Evolutionary conservation across 2,113 vertebrate genomes (phyloP).

Genomic region (Sebastes schlegelii): DNA sequence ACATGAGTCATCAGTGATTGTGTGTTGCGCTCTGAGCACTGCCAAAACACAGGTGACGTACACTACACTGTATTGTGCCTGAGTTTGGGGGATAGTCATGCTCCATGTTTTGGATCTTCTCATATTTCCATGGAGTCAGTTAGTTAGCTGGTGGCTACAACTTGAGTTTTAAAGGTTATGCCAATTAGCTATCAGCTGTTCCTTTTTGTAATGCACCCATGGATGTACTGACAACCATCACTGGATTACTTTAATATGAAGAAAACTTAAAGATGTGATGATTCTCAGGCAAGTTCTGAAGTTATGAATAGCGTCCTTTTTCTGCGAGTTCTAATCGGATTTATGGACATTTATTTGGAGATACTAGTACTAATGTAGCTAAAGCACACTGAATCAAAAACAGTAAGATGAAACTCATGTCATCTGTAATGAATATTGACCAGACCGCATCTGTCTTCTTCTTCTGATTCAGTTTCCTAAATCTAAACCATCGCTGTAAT

Average conservation of each 20-base stretch:
- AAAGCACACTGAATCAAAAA: background rate
- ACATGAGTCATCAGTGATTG: background rate
- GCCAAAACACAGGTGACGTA: background rate
- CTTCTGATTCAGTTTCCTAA: background rate
- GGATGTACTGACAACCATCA: background rate
- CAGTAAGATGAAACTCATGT: background rate
- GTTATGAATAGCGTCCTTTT: background rate
- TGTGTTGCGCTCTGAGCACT: background rate
- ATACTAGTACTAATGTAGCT: background rate
- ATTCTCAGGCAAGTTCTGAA: background rate
- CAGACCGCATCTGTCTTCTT: background rate
- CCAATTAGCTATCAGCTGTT: background rate
- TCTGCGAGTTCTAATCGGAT: background rate
- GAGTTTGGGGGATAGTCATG: background rate
- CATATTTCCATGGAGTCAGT: background rate
- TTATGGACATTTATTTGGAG: background rate
- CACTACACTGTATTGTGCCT: too few relatives aligned
- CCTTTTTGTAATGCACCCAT: background rate
- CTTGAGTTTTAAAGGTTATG: background rate
- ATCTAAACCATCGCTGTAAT: background rate
- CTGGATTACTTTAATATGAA: background rate
- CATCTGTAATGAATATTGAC: background rate
- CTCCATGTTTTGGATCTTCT: background rate
- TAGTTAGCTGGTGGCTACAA: background rate
- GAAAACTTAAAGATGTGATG: background rate